Conservation (phyloP, 2,888 invertebrate species). For the Heteromyza rotundicornis region DNA sequence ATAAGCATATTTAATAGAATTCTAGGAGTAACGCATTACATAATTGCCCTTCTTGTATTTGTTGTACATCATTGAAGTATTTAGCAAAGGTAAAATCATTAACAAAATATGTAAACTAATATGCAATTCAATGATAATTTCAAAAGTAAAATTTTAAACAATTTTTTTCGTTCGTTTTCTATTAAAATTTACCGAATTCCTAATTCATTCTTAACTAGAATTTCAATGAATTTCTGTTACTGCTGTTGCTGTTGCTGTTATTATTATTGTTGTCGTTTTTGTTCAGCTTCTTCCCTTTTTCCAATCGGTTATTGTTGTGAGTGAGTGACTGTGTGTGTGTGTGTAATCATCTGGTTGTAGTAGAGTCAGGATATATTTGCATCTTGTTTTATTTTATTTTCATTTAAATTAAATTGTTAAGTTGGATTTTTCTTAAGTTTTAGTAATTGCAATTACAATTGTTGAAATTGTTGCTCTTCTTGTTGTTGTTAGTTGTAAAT, state of each 20-base stretch:
- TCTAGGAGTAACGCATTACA: not conserved
- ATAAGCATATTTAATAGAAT: too few species aligned
- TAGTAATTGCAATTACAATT: slow-evolving; percentile 37
- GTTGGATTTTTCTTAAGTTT: slow-evolving; percentile 33
- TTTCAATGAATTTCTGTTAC: slow-evolving; percentile 9
- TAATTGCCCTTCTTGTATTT: slow-evolving; percentile 23
- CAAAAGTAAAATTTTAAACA: slow-evolving; percentile 14
- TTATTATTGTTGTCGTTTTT: slow-evolving; percentile 4
- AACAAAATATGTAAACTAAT: not conserved
- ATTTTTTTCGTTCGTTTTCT: not conserved
- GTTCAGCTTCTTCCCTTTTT: too few species aligned
- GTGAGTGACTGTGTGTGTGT: not conserved
- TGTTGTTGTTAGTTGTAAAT: slow-evolving; percentile 8
- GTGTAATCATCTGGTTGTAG: not conserved
- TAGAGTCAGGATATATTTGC: not conserved
- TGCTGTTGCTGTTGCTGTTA: slow-evolving; percentile 22
- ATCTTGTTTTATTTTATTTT: not conserved
- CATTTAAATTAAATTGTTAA: slow-evolving; percentile 25
- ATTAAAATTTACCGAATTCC: slow-evolving; percentile 41
- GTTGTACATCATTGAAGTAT: too few species aligned
- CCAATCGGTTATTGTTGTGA: too few species aligned
- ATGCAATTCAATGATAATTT: not conserved
- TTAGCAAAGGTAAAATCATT: too few species aligned
- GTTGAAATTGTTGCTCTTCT: slow-evolving; percentile 34
- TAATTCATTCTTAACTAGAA: slow-evolving; percentile 10